These are phyloP conservation scores for Mesodorylaimus sp. DNA, from an alignment of 2,888 invertebrate genomes.

Conservation along the genomic window DNA sequence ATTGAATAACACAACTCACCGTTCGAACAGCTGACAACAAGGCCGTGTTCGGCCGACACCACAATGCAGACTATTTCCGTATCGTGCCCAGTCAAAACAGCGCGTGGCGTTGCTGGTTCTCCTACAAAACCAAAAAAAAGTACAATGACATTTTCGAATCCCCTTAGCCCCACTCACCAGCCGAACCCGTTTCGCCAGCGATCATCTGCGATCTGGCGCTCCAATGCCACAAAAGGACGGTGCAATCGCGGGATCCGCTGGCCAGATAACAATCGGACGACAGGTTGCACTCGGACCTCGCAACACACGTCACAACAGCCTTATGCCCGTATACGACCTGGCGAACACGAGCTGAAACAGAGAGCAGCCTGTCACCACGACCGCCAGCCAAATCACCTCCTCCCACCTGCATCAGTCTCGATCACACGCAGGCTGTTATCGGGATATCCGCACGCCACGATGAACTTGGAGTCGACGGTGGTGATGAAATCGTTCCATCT, in stretches of 20 bases:
- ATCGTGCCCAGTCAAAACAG: constrained; percentile 91
- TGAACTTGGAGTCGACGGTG: constrained; percentile 83
- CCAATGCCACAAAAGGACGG: constrained; percentile 97
- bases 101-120: constrained; percentile 80
- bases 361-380: constrained; percentile 10
- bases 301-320: constrained; percentile 91
- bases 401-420: constrained; percentile 52
- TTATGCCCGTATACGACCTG: constrained; percentile 98
- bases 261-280: constrained; percentile 98
- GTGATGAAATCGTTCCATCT: constrained; percentile 88
- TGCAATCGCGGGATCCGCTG: constrained; percentile 92
- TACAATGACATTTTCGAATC: neutral
- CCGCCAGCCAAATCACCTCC: too few species aligned
- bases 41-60: constrained; percentile 88
- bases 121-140: constrained; percentile 30
- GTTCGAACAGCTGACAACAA: constrained; percentile 81
- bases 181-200: constrained; percentile 58
- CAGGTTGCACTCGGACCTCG: constrained; percentile 91
- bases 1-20: constrained; percentile 32
- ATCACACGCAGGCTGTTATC: constrained; percentile 97
- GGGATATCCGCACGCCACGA: constrained; percentile 97
- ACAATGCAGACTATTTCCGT: constrained; percentile 83
- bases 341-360: constrained; percentile 65
- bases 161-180: constrained; percentile 4
- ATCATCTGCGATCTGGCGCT: constrained; percentile 67